Evolutionary conservation across 1,140 invertebrate genomes (phyloP).

Genomic region (Harpegnathos saltator): DNA sequence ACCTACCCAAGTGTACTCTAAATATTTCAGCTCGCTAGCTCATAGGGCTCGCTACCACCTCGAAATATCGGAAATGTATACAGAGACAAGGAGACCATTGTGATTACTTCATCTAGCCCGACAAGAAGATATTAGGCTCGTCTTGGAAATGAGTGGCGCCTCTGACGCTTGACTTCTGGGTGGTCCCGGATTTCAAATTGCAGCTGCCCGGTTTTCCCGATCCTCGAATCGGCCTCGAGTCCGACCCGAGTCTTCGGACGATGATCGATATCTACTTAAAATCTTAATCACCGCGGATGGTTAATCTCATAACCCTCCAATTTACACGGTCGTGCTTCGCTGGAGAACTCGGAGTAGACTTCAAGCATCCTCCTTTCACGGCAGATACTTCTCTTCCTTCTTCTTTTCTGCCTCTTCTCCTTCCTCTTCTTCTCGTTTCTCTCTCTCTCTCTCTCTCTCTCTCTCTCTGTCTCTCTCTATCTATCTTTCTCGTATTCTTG

Average conservation of each 20-base stretch:
- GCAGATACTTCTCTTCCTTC: not conserved
- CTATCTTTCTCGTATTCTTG: not conserved
- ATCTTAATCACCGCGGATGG: not conserved
- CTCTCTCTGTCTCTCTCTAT: too few relatives aligned
- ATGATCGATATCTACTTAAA: not conserved
- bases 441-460: not conserved
- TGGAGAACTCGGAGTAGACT: constrained; percentile 1
- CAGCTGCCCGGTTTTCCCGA: not conserved
- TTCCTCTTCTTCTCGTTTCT: not conserved
- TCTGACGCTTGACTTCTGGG: too few relatives aligned
- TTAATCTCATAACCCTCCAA: constrained; percentile 1
- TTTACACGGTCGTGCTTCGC: not conserved
- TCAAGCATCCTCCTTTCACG: not conserved
- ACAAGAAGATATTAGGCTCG: too few relatives aligned
- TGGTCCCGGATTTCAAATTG: not conserved
- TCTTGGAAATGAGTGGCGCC: too few relatives aligned
- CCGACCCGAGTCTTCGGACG: not conserved
- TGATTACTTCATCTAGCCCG: too few relatives aligned
- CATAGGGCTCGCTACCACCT: too few relatives aligned
- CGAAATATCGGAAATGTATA: too few relatives aligned
- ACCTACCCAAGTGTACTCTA: too few relatives aligned
- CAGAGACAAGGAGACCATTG: too few relatives aligned
- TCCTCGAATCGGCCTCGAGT: not conserved
- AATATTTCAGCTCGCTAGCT: too few relatives aligned
- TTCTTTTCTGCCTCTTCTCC: not conserved